These are phyloP conservation scores for Chloebia gouldiae DNA, from an alignment of 2,113 vertebrate species.

Conservation along the genomic window DNA sequence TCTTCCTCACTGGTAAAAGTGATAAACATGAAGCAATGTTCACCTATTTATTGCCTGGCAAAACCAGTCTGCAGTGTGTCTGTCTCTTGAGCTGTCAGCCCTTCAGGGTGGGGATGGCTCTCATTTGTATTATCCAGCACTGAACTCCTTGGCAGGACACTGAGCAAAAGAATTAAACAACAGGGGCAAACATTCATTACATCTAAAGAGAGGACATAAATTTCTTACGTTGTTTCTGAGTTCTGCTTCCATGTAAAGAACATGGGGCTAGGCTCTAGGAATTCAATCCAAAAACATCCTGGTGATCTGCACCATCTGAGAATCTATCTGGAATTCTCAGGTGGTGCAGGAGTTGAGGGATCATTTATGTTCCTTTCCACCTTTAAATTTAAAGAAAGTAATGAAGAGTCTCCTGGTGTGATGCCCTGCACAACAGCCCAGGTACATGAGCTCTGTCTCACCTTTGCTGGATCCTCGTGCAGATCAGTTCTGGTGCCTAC, in stretches of 20 bases:
- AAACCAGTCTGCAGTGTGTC: not conserved
- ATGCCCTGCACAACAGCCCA: not conserved
- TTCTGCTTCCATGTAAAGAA: not conserved
- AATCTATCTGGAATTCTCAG: not conserved
- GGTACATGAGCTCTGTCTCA: not conserved
- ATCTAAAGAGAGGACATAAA: not conserved
- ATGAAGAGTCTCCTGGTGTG: not conserved
- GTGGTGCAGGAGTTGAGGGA: not conserved
- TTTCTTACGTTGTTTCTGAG: not conserved
- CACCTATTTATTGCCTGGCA: not conserved
- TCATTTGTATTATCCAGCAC: not conserved
- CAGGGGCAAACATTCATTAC: not conserved
- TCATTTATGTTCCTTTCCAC: not conserved
- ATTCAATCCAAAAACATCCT: not conserved
- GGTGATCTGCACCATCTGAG: not conserved
- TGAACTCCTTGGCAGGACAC: not conserved
- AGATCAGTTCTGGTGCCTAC: not conserved
- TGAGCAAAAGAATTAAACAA: not conserved
- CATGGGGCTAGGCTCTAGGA: accelerated
- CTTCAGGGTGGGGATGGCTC: not conserved
- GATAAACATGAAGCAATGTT: not conserved
- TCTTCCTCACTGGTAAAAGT: not conserved
- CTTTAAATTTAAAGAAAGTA: not conserved
- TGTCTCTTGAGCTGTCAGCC: not conserved
- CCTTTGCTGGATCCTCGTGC: not conserved